Percentiles rank a stretch among this genome's conserved stretches.
Evolutionary conservation across 2,797 vertebrate genomes (phyloP).

Genomic region (Poecilia gillii): DNA sequence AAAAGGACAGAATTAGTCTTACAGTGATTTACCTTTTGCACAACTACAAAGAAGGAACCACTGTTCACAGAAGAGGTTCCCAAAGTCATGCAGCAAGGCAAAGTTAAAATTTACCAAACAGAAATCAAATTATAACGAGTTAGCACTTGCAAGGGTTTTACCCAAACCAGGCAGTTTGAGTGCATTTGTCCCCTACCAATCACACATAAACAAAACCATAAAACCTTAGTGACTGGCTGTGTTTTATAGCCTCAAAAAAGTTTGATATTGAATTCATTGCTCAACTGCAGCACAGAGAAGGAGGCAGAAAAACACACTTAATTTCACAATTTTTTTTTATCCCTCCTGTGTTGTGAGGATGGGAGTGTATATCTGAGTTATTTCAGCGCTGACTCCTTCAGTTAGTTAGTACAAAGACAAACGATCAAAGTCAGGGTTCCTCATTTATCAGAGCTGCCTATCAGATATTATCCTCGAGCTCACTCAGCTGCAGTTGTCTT

Average conservation of each 20-base stretch:
- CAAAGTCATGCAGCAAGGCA: constrained; percentile 18
- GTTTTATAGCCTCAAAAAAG: constrained; percentile 47
- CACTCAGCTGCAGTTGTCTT: constrained; percentile 15
- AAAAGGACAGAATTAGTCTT: constrained; percentile 57
- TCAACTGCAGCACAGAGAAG: constrained; percentile 23
- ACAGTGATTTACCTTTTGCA: constrained; percentile 34
- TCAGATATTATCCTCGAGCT: constrained; percentile 58
- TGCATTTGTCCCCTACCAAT: constrained; percentile 18
- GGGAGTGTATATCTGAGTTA: constrained; percentile 20
- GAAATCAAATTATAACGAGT: constrained; percentile 29
- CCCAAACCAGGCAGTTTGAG: constrained; percentile 32
- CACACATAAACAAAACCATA: constrained; percentile 50
- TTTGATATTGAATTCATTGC: constrained; percentile 36
- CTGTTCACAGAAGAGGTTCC: constrained; percentile 23
- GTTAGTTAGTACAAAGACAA: constrained; percentile 43
- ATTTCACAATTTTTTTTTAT: constrained; percentile 12
- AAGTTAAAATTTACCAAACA: constrained; percentile 38
- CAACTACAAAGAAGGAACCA: constrained; percentile 30
- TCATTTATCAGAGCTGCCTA: constrained; percentile 58
- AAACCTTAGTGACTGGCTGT: constrained; percentile 46
- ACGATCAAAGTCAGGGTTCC: constrained; percentile 60
- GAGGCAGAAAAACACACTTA: constrained; percentile 5
- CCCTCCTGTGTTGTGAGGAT: constrained; percentile 18
- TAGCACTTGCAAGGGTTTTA: constrained; percentile 34
- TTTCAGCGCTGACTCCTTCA: constrained; percentile 30